Evolutionary conservation across 2,888 invertebrate genomes (phyloP).

Genomic region (Syritta pipiens): DNA sequence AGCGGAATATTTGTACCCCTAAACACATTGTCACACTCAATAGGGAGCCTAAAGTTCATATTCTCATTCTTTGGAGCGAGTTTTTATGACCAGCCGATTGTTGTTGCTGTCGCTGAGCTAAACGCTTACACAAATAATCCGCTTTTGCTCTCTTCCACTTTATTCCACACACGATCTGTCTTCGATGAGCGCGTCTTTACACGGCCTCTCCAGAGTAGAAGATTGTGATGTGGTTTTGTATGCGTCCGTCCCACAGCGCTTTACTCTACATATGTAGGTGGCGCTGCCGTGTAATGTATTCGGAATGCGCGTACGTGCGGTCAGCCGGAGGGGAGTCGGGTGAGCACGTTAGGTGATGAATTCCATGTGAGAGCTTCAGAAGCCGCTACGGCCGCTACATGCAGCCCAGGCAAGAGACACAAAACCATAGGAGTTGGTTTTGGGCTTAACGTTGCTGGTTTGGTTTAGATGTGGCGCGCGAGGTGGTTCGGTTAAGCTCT

Average conservation of each 20-base stretch:
- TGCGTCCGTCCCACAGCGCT: not conserved
- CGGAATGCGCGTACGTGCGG: conserved; percentile 50
- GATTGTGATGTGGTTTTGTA: conserved; percentile 1
- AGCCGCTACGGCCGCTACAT: conserved; percentile 61
- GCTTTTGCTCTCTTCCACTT: conserved; percentile 50
- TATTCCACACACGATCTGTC: conserved; percentile 28
- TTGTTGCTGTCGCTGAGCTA: conserved; percentile 21
- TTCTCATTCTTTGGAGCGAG: conserved; percentile 44
- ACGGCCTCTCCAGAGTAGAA: not conserved
- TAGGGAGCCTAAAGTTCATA: conserved; percentile 36
- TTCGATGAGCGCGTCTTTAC: conserved; percentile 35
- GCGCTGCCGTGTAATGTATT: conserved; percentile 54
- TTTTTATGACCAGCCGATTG: conserved; percentile 21
- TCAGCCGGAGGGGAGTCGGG: conserved; percentile 11
- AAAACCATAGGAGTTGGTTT: conserved; percentile 26
- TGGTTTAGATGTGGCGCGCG: conserved; percentile 51
- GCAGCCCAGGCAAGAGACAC: conserved; percentile 26
- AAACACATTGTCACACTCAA: conserved; percentile 28
- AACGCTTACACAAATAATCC: conserved; percentile 40
- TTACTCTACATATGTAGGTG: conserved; percentile 33
- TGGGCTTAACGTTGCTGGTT: conserved; percentile 33
- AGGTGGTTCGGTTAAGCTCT: conserved; percentile 60
- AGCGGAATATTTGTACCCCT: too few species aligned
- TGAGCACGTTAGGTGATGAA: conserved; percentile 31
- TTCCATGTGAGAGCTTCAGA: conserved; percentile 63